Base-by-base conservation (phyloP, 2,797 vertebrate species). In the Loris lydekkerianus region DNA sequence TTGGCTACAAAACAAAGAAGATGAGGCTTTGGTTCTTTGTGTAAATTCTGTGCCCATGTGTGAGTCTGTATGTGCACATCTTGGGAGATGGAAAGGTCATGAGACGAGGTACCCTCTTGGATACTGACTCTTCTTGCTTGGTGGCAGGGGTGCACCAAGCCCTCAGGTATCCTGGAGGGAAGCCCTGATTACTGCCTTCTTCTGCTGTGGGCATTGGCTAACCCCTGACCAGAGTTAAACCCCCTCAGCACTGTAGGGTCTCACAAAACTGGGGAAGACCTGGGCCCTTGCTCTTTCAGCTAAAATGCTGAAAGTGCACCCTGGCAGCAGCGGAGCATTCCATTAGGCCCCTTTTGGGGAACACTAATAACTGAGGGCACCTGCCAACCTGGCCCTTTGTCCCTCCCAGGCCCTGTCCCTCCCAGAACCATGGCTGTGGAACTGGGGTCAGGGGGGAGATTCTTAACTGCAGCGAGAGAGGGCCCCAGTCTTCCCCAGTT, bases 11-110 rank as follows among this genome's bases (percentile, higher is more conserved):
- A 3, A 3, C 29, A 37, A 56, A 67, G 73, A 78, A 31, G 75
- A 75, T 23, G 23, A 37, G 70, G 14, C 63, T 73, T 29, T 88
- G 34, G 49, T 63, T 90, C 70, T 78, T 75, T 43, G 37, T 29
- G 46, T 10, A 27, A 23, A 7, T 60, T 72, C 15, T 43, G 15
- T 20, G 70, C 11, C 21, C 1, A 8, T 23, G 61, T 27, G 5
- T 88, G 63, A 29, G 23, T 7, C 53, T 60, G 40, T 65, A 37
- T 70, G 6, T 23, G 4, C 29, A 46, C 23, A 10, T 5, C n/a
- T 8, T 5, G 21, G 77, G 53, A n/a, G 21, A 1, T 3, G 10
- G 18, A 31, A 10, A 2, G 1, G 14, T 11, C 7, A 2, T 8
- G 53, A 89, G 60, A 23, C 37, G 34, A 46, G 43, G 23, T 17